Conservation (phyloP, 2,797 vertebrate species). For the Poeciliopsis infans region DNA sequence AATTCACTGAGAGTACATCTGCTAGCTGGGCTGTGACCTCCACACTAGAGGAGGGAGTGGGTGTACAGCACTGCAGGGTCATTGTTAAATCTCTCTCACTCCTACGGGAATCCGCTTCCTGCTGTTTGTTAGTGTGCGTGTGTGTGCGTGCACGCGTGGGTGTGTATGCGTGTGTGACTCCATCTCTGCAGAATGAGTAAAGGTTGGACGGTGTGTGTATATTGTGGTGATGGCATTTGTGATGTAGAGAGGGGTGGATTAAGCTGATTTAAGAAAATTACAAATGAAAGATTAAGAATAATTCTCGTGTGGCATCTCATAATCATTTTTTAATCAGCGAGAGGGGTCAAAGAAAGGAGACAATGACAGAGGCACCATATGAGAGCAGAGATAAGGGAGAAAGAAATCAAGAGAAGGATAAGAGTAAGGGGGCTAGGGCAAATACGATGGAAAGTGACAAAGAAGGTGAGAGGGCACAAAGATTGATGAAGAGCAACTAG, state of each 20-base stretch:
- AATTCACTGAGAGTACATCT: constrained; percentile 79
- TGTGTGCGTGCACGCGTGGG: constrained; percentile 6
- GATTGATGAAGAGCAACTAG: constrained; percentile 51
- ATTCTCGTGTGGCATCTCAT: constrained; percentile 82
- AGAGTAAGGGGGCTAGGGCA: constrained; percentile 39
- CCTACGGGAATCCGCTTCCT: constrained; percentile 79
- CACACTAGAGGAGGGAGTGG: constrained; percentile 75
- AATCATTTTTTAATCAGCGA: constrained; percentile 84
- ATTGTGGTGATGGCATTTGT: constrained; percentile 12
- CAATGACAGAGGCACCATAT: constrained; percentile 79
- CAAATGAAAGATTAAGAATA: constrained; percentile 84
- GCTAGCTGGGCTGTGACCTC: constrained; percentile 81
- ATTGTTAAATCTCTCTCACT: constrained; percentile 83
- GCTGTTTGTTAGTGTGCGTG: constrained; percentile 67
- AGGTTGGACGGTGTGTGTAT: constrained; percentile 69
- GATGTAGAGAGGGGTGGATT: constrained; percentile 58
- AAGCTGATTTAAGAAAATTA: constrained; percentile 84
- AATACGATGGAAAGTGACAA: constrained; percentile 47
- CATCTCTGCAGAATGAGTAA: constrained; percentile 66
- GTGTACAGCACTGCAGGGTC: constrained; percentile 80
- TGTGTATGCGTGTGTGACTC: neutral
- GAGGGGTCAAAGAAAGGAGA: constrained; percentile 77
- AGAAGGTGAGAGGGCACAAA: constrained; percentile 51
- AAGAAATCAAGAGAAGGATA: constrained; percentile 56
- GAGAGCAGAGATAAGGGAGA: constrained; percentile 71